These are phyloP conservation scores for Whitmania pigra DNA, from an alignment of 1,140 invertebrate species.

Conservation along the genomic window DNA sequence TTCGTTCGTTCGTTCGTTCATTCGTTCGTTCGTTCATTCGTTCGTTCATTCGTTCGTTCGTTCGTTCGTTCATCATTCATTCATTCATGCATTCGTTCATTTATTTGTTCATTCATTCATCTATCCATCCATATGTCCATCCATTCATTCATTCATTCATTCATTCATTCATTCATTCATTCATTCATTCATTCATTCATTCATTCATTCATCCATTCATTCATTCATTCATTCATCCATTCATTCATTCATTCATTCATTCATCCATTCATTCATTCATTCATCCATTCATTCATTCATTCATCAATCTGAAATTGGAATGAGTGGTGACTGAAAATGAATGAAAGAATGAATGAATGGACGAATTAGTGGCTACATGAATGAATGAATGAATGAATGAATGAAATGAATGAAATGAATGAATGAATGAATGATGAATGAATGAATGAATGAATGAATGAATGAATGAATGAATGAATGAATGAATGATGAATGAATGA, in stretches of 20 bases:
- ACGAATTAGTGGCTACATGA: too few relatives aligned
- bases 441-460: not conserved
- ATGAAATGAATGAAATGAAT: not conserved
- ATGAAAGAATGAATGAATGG: too few relatives aligned
- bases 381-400: not conserved
- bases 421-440: not conserved
- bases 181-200: conserved; percentile 5
- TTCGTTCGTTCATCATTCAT: conserved; percentile 6
- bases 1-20: too few relatives aligned
- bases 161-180: conserved; percentile 7
- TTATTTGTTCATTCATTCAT: conserved; percentile 2
- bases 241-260: too few relatives aligned
- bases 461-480: not conserved
- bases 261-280: too few relatives aligned
- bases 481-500: not conserved
- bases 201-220: not conserved
- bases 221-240: not conserved
- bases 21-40: too few relatives aligned
- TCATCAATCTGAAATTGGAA: too few relatives aligned
- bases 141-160: conserved; percentile 1
- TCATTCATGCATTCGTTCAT: conserved; percentile 2
- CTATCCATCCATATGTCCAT: not conserved
- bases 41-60: not conserved
- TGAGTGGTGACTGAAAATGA: too few relatives aligned
- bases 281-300: too few relatives aligned